Percentiles rank a stretch among this genome's conserved stretches.
Conservation (phyloP, 2,113 vertebrate species). For the Nestor notabilis region DNA sequence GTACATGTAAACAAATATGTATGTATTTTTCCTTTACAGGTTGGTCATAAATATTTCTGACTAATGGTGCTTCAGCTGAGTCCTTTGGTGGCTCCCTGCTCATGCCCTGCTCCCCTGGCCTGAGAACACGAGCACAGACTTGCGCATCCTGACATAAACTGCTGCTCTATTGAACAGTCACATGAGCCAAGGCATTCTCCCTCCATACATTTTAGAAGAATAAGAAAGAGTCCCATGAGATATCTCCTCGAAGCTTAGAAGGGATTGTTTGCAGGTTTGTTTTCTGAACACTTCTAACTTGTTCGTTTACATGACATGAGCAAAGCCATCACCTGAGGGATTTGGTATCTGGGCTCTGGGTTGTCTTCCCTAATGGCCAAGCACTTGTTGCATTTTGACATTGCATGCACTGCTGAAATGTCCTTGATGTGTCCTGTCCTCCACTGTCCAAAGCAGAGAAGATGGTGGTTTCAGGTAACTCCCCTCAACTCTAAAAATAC, state of each 20-base stretch:
- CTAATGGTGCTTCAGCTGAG: background rate
- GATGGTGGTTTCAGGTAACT: background rate
- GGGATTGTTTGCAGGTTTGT: background rate
- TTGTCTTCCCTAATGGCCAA: background rate
- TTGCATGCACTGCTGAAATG: background rate
- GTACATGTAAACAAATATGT: background rate
- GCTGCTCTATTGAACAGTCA: background rate
- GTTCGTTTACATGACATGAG: background rate
- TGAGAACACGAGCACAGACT: rapidly evolving
- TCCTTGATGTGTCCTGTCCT: background rate
- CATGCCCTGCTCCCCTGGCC: background rate
- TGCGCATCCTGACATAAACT: rapidly evolving
- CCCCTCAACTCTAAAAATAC: background rate
- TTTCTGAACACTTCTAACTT: background rate
- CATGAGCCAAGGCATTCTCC: background rate
- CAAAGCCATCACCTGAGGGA: background rate
- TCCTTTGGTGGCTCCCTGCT: background rate
- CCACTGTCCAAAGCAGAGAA: background rate
- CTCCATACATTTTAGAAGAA: background rate
- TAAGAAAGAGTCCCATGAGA: background rate
- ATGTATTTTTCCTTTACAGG: background rate
- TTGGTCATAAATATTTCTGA: background rate
- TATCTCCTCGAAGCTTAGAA: background rate
- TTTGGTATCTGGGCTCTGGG: background rate
- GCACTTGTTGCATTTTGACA: background rate